A percentile compares a stretch with the other conserved stretches of the same genome.
phyloP scores from a whole-genome alignment of 2,797 vertebrate species.

The Sebastes minor region DNA sequence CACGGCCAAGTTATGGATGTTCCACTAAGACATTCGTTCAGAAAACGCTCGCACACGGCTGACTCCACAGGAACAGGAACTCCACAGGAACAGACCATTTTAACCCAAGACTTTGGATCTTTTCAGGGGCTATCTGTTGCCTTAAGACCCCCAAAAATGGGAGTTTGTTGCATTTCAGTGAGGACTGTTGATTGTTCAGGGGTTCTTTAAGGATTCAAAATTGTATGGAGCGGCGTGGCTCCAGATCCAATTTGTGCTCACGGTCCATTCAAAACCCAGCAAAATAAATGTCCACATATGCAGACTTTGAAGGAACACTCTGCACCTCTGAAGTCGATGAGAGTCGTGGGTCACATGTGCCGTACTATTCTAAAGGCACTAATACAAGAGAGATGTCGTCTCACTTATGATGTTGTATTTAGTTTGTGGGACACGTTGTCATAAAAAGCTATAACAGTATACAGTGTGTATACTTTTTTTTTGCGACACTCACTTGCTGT shows the following conservation, averaged over 20 bases:
- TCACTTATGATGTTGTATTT: slow-evolving; percentile 60
- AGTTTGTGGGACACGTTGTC: slow-evolving; percentile 68
- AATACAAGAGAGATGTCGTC: slow-evolving; percentile 45
- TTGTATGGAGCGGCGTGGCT: slow-evolving; percentile 27
- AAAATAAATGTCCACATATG: slow-evolving; percentile 39
- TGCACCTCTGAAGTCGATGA: slow-evolving; percentile 39
- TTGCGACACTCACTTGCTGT: slow-evolving; percentile 49
- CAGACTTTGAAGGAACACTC: slow-evolving; percentile 59
- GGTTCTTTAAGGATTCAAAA: slow-evolving; percentile 49
- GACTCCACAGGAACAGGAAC: slow-evolving; percentile 60
- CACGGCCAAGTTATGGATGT: slow-evolving; percentile 50
- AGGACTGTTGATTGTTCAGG: slow-evolving; percentile 51
- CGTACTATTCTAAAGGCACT: slow-evolving; percentile 42
- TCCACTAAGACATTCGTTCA: slow-evolving; percentile 51
- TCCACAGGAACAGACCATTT: slow-evolving; percentile 53
- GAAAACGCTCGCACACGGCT: slow-evolving; percentile 33
- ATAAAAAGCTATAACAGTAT: slow-evolving; percentile 62
- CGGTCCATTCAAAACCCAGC: slow-evolving; percentile 26
- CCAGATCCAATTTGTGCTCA: slow-evolving; percentile 26
- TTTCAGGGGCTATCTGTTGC: slow-evolving; percentile 43
- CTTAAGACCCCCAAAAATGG: slow-evolving; percentile 39
- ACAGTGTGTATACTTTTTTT: slow-evolving; percentile 58
- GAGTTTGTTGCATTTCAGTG: slow-evolving; percentile 45
- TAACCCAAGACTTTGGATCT: slow-evolving; percentile 57
- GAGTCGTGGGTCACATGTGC: slow-evolving; percentile 38